Base-by-base conservation (phyloP, 2,888 invertebrate genomes). In the Drosophila mimetica region DNA sequence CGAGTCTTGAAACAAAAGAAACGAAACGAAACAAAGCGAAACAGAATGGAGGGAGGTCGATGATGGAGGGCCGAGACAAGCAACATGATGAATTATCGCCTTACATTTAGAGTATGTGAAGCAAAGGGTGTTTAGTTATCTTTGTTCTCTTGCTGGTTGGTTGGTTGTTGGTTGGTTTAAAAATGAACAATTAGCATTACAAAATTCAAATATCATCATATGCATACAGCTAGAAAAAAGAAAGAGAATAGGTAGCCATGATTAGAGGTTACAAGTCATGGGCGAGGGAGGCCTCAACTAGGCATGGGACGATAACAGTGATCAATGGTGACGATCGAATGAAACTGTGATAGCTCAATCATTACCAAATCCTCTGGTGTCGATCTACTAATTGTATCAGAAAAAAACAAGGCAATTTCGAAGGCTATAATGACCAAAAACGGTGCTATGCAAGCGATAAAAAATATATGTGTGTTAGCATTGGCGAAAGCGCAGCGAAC, bases 181-280 rank as follows among this genome's bases (percentile, higher is more conserved):
- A 82, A 85, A 82, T 82, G 54, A 81, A 81, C 71, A 80, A 71
- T 66, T 81, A 83, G 75, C 73, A 77, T 71, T 79, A 85, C 79
- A 85, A 79, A 87, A 86, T 71, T 83, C 87, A 81, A 74, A 84
- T 71, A 70, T 88, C 79, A 77, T 89, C 87, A 77, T 64, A 82
- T 75, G 77, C 80, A 87, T 79, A 88, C 69, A 75, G 83, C 89
- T 89, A 87, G 89, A 87, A 89, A 82, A 78, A 86, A 89, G 77
- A 80, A 82, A 82, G 72, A 86, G 74, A 79, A 77, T 77, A 78
- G 71, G 65, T 79, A 71, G 75, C 71, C 70, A 66, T 18, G 53
- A 53, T 53, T 53, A 53, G 44, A 42, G 36, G 47, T 16, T 37
- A 39, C 63, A 30, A 37, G 36, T 11, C 34, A 13, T 4, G 14